Evolutionary conservation across 2,113 vertebrate genomes (phyloP), one percentile per base, ranked within the genome.

Genomic region (Sardina pilchardus): DNA sequence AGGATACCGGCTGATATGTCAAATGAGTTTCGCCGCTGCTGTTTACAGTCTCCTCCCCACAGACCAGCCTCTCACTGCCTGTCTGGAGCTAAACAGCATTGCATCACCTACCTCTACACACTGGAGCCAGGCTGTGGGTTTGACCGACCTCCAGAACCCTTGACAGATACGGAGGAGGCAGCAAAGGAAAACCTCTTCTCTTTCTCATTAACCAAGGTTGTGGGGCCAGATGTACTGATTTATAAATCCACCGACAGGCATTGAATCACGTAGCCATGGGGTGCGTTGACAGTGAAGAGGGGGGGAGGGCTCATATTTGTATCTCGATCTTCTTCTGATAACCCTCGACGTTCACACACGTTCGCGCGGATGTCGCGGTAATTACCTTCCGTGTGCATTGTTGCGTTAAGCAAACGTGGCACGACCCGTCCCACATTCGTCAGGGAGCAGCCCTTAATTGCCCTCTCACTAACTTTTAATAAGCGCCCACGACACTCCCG

Each of bases 381-480:
- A 84, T 88, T 88, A 84, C 56, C 42, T 47, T 81, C 78, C 39
- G 78, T 83, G 50, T 10, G 34, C 26, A 12, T 67, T 78, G 67
- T 39, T 24, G 82, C 50, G 45, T 83, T 82, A 48, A 84, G 78
- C 26, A 82, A 85, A 81, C 80, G 81, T 85, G 59, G 63, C 14
- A 26, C 43, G 42, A 42, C 71, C 84, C 42, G 59, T 84, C 48
- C 48, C 39, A 85, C 26, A 43, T 82, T 83, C 88, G 82, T 81
- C 81, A 67, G 83, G 81, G 82, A 59, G 71, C 39, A 0, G 42
- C 75, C 90, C 93, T 91, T 90, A 91, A 92, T 93, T 92, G 87
- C 84, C 44, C 84, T 87, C 86, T 89, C 44, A 53, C 83, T 89
- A 90, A 90, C 86, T 88, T 91, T 92, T 90, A 91, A 88, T 93